Base-by-base conservation (phyloP, 1,140 invertebrate genomes). In the Micrasema minimum region DNA sequence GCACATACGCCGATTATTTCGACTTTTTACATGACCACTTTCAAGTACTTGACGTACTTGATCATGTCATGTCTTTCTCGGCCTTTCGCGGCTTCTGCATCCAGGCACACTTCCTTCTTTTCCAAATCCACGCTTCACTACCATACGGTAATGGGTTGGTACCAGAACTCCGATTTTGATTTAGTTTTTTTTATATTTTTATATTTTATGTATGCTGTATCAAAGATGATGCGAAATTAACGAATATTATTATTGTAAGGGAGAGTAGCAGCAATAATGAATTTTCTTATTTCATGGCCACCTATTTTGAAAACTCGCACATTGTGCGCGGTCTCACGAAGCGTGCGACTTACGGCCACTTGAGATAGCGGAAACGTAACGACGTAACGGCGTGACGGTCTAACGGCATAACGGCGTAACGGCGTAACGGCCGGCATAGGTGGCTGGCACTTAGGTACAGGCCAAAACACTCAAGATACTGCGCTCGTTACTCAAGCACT, bases 341-440 rank as follows among this genome's bases (percentile, higher is more conserved):
- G 50, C 50, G 50, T 51, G 50, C 50, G 50, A 51, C 50, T 51
- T 23, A 51, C 50, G 50, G 50, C 50, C 50, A 51, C 50, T 51
- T 22, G 50, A 51, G 50, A 26, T 26, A 51, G 22, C 50, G 50
- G 26, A 51, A 18, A 12, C 18, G 18, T 3, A 51, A 51, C 50
- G 50, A 45, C n/a, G 43, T 14, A 16, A n/a, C 18, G 18, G 18
- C 18, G 18, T 51, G 26, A 51, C 50, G 50, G 22, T 23, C n/a
- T n/a, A n/a, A n/a, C n/a, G n/a, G n/a, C n/a, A n/a, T n/a, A n/a
- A n/a, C n/a, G 26, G 26, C 50, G 50, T 18, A 51, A 51, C 50
- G 50, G 22, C 50, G 50, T 51, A 51, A 51, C 50, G 50, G 50
- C 50, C 50, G 50, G 12, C n/a, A 16, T n/a, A 51, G 50, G 50